Evolutionary conservation across 2,113 vertebrate species (phyloP).

Genomic region (Aegithalos caudatus): DNA sequence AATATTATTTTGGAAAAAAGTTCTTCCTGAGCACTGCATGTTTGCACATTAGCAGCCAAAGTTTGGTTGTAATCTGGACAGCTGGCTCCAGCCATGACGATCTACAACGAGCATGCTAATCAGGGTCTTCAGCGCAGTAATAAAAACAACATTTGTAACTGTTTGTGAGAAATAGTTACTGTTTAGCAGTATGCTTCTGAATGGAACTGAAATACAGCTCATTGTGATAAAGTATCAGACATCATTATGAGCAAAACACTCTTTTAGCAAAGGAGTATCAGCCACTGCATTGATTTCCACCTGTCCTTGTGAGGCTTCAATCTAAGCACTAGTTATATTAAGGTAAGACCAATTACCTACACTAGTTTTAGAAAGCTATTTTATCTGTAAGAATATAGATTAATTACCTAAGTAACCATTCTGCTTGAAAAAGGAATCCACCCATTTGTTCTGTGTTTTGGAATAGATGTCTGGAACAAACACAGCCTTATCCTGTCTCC

Average conservation of each 20-base stretch:
- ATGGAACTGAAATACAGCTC: background rate
- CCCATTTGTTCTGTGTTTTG: conserved; percentile 92
- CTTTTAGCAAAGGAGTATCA: background rate
- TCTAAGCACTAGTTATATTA: background rate
- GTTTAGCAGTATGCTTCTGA: background rate
- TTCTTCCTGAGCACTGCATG: background rate
- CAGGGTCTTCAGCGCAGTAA: background rate
- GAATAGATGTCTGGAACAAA: conserved; percentile 95
- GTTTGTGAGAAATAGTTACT: background rate
- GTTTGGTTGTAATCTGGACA: background rate
- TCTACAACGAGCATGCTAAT: background rate
- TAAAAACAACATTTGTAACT: background rate
- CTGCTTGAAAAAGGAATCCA: conserved; percentile 94
- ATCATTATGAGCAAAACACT: background rate
- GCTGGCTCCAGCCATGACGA: background rate
- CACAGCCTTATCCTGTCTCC: conserved; percentile 91
- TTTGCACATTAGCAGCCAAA: background rate
- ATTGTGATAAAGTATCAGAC: background rate
- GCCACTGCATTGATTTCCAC: background rate
- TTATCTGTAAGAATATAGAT: background rate
- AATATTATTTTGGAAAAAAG: background rate
- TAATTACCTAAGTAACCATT: conserved; percentile 93
- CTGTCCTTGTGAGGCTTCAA: background rate
- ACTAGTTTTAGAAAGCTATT: background rate
- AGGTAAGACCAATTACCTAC: background rate